These are phyloP conservation scores for Macrobrachium nipponense DNA, from an alignment of 1,140 invertebrate species.

Conservation along the genomic window DNA sequence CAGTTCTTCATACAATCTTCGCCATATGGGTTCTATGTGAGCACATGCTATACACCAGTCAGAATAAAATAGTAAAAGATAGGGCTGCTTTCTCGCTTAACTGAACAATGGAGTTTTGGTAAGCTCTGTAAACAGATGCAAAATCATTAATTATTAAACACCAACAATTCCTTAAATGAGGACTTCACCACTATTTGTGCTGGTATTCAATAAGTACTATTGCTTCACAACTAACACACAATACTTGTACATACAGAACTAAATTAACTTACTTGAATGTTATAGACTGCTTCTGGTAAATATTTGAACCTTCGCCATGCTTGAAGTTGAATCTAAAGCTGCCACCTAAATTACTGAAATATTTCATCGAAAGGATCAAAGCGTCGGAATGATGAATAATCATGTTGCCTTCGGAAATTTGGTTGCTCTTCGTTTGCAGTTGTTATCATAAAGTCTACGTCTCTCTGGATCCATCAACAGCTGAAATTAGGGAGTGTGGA, in stretches of 20 bases:
- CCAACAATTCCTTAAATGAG: too few species aligned
- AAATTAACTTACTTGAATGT: constrained; percentile 78
- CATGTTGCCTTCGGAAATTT: constrained; percentile 75
- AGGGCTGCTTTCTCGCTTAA: constrained; percentile 83
- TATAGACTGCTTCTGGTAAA: constrained; percentile 81
- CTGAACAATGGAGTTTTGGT: constrained; percentile 86
- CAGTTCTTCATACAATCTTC: constrained; percentile 84
- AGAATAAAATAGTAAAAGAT: constrained; percentile 89
- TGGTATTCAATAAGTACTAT: too few species aligned
- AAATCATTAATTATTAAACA: constrained; percentile 49
- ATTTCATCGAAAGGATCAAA: constrained; percentile 61
- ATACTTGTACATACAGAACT: neutral
- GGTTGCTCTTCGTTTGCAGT: constrained; percentile 86
- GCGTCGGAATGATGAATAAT: constrained; percentile 71
- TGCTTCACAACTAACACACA: constrained; percentile 25
- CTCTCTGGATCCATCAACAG: constrained; percentile 87
- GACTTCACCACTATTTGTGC: too few species aligned
- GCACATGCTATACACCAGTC: constrained; percentile 94
- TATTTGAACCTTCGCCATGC: constrained; percentile 64
- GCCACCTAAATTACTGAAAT: constrained; percentile 64
- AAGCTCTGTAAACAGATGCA: constrained; percentile 76
- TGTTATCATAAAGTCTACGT: constrained; percentile 84
- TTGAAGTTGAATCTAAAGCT: constrained; percentile 68
- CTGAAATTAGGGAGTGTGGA: constrained; percentile 67
- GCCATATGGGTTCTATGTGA: constrained; percentile 83